phyloP scores from a whole-genome alignment of 2,113 vertebrate species.

The Lepus europaeus region DNA sequence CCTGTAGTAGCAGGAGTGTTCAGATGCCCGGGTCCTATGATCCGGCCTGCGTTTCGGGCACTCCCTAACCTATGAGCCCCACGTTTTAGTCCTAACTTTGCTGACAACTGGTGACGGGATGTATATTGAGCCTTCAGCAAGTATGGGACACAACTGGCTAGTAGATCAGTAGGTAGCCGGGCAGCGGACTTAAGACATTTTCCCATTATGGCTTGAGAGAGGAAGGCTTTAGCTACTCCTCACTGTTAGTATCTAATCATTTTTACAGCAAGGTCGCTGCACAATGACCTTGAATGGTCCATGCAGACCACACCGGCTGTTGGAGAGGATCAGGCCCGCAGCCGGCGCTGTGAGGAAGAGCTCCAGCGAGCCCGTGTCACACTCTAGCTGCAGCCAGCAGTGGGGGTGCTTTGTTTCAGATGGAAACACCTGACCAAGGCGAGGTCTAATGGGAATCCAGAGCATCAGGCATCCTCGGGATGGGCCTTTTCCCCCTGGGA shows the following conservation, averaged over 20 bases:
- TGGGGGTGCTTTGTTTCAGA: background rate
- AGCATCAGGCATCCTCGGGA: no score
- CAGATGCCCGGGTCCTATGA: accelerated
- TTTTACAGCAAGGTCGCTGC: background rate
- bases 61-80: background rate
- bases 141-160: background rate
- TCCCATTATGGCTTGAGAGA: background rate
- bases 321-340: accelerated
- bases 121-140: background rate
- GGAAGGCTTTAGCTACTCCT: background rate
- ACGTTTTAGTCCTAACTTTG: background rate
- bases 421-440: background rate
- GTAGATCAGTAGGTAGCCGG: background rate
- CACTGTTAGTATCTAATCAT: accelerated
- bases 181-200: background rate
- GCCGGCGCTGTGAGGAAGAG: background rate
- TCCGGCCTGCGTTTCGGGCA: background rate
- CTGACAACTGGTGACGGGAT: no score
- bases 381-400: background rate
- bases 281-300: background rate
- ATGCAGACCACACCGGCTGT: accelerated
- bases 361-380: accelerated
- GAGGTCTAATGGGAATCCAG: background rate
- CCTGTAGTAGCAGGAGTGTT: background rate
- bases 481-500: background rate